Evolutionary conservation across 2,888 invertebrate genomes (phyloP).

Genomic region (Neoaliturus tenellus): DNA sequence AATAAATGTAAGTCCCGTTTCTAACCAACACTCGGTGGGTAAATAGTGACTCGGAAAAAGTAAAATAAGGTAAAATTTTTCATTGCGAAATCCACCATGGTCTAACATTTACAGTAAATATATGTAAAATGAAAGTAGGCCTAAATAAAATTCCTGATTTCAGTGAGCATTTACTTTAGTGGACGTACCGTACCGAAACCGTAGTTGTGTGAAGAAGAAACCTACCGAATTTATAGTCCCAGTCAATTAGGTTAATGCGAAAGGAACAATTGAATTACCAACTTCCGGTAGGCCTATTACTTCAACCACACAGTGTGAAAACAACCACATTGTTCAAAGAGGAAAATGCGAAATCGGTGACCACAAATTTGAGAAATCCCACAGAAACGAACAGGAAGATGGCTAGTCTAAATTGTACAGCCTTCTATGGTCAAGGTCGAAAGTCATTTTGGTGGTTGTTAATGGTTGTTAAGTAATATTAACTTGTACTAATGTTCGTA

Average conservation of each 20-base stretch:
- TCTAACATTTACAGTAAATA: too few species aligned
- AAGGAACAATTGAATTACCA: background rate
- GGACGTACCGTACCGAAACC: too few species aligned
- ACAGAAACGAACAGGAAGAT: background rate
- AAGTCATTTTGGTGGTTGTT: background rate
- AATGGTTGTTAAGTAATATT: too few species aligned
- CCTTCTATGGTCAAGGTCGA: slow-evolving; percentile 6
- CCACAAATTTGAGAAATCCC: slow-evolving; percentile 13
- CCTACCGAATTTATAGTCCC: background rate
- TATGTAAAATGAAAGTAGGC: too few species aligned
- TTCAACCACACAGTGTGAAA: background rate
- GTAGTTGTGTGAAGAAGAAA: background rate
- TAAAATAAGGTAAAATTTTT: too few species aligned
- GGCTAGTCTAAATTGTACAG: too few species aligned
- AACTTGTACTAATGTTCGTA: background rate
- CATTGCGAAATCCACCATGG: too few species aligned
- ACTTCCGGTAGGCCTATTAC: background rate
- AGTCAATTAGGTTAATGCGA: background rate
- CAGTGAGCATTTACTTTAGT: too few species aligned
- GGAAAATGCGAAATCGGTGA: background rate
- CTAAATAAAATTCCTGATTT: too few species aligned
- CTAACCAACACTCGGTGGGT: too few species aligned
- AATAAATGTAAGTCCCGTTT: too few species aligned
- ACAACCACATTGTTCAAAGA: background rate
- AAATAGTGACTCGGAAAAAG: too few species aligned